phyloP scores from a whole-genome alignment of 2,113 vertebrate species.

The Brachyhypopomus occidentalis region DNA sequence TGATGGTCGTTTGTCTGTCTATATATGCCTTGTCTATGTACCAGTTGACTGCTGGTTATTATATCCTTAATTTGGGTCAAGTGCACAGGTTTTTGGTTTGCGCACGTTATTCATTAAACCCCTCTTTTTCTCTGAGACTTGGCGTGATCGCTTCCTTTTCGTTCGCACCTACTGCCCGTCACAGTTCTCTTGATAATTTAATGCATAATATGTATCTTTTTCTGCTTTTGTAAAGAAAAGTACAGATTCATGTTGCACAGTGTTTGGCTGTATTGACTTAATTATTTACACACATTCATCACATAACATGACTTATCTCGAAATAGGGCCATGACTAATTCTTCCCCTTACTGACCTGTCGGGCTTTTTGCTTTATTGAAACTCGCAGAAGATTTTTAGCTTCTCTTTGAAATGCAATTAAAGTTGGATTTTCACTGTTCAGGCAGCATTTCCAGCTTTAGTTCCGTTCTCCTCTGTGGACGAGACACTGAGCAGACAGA shows the following conservation, averaged over 20 bases:
- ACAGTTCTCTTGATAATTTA: background rate
- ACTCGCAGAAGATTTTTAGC: background rate
- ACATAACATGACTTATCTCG: background rate
- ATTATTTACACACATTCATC: background rate
- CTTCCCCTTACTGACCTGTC: too few species aligned
- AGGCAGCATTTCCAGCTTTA: background rate
- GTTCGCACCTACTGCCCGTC: too few species aligned
- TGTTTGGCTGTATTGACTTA: background rate
- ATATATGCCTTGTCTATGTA: too few species aligned
- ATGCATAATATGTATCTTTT: background rate
- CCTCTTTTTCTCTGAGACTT: too few species aligned
- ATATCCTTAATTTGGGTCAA: too few species aligned
- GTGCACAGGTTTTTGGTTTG: too few species aligned
- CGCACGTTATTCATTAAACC: too few species aligned
- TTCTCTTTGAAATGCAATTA: background rate
- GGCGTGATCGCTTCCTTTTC: too few species aligned
- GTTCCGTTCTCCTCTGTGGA: background rate
- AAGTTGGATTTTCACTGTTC: background rate
- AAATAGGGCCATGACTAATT: background rate
- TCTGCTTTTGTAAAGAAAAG: background rate
- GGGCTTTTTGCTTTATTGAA: background rate
- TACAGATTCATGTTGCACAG: background rate
- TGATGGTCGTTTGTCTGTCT: too few species aligned
- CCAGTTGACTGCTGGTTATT: too few species aligned
- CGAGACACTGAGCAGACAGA: background rate